Percentiles rank a stretch among this genome's conserved stretches.
Conservation (phyloP, 2,888 invertebrate species). For the Ecdyonurus torrentis region DNA sequence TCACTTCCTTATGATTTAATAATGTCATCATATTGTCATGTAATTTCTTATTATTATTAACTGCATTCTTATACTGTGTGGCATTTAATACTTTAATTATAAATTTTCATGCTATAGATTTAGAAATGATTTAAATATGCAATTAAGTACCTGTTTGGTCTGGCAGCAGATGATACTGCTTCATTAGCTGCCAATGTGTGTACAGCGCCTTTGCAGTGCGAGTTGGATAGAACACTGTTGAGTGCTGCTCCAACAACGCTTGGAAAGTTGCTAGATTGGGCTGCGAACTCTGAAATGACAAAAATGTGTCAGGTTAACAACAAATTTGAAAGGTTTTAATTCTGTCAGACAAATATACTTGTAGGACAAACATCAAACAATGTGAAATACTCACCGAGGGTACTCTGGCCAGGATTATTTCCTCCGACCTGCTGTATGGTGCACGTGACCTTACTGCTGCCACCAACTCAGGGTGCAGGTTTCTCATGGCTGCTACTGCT, state of each 20-base stretch:
- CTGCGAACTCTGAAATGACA: constrained; percentile 46
- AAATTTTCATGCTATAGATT: too few species aligned
- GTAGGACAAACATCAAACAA: too few species aligned
- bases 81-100: too few species aligned
- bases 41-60: too few species aligned
- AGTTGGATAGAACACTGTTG: constrained; percentile 70
- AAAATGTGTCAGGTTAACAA: too few species aligned
- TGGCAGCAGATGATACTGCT: constrained; percentile 77
- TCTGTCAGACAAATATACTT: background rate
- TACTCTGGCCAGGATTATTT: constrained; percentile 64
- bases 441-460: constrained; percentile 76
- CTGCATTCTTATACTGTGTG: too few species aligned
- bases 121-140: background rate
- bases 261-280: constrained; percentile 67
- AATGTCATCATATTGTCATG: too few species aligned
- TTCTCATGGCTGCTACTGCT: constrained; percentile 82
- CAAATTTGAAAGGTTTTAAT: background rate
- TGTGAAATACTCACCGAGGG: constrained; percentile 45
- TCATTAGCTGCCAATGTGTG: constrained; percentile 83
- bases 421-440: constrained; percentile 77
- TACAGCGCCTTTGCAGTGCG: constrained; percentile 72
- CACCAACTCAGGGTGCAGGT: constrained; percentile 80
- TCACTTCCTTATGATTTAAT: too few species aligned
- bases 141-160: constrained; percentile 55
- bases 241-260: constrained; percentile 64